phyloP scores from a whole-genome alignment of 2,797 vertebrate species.

The Cyclura pinguis region DNA sequence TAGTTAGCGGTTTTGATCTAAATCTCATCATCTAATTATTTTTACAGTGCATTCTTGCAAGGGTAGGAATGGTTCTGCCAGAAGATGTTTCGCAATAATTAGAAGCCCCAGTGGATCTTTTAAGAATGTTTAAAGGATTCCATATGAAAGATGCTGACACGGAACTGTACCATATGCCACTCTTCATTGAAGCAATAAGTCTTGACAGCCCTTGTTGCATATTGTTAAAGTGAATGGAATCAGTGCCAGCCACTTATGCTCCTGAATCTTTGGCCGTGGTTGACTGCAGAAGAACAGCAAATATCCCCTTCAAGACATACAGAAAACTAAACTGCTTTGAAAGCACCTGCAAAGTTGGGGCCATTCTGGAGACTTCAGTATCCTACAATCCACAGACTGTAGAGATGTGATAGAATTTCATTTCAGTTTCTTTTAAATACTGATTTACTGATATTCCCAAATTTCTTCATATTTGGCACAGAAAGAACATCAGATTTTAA shows the following conservation, averaged over 20 bases:
- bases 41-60: conserved; percentile 83
- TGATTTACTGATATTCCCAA: too few relatives aligned
- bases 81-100: conserved; percentile 85
- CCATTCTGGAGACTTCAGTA: not conserved
- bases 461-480: not conserved
- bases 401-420: not conserved
- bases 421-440: not conserved
- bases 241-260: conserved; percentile 77
- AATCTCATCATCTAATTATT: conserved; percentile 87
- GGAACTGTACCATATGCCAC: conserved; percentile 74
- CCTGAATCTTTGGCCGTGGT: conserved; percentile 62
- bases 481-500: not conserved
- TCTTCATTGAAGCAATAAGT: conserved; percentile 79
- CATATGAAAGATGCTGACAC: conserved; percentile 80
- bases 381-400: not conserved
- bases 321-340: conserved; percentile 39
- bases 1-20: conserved; percentile 82
- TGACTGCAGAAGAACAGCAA: conserved; percentile 67
- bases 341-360: not conserved
- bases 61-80: conserved; percentile 81
- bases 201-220: conserved; percentile 80
- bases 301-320: conserved; percentile 28
- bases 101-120: conserved; percentile 82
- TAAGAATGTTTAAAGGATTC: conserved; percentile 84
- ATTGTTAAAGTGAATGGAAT: conserved; percentile 81